phyloP scores from a whole-genome alignment of 2,113 vertebrate species.

The Eolophus roseicapilla region DNA sequence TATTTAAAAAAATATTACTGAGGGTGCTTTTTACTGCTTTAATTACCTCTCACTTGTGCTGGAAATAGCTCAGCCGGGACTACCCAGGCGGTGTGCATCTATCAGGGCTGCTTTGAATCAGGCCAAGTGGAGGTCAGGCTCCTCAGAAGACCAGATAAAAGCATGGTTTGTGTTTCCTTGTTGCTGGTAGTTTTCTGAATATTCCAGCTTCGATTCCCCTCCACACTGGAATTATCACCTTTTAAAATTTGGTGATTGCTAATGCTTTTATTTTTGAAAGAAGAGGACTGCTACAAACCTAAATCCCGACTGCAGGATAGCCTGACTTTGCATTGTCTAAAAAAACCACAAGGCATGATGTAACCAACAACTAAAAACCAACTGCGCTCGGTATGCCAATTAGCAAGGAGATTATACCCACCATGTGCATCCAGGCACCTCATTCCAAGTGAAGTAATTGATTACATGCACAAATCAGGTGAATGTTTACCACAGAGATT shows the following conservation, averaged over 20 bases:
- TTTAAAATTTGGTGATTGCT: background rate
- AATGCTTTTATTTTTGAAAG: background rate
- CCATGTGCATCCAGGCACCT: accelerated
- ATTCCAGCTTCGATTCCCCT: background rate
- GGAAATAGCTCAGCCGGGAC: background rate
- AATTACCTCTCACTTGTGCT: background rate
- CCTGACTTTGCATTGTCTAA: background rate
- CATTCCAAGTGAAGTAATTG: background rate
- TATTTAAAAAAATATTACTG: background rate
- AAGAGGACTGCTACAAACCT: background rate
- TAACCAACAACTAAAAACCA: background rate
- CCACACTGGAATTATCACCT: background rate
- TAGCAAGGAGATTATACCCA: background rate
- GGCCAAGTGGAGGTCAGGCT: background rate
- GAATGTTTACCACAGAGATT: background rate
- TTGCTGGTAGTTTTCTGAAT: background rate
- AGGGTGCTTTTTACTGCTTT: background rate
- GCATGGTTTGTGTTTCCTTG: background rate
- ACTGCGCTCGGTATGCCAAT: background rate
- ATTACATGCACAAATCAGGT: background rate
- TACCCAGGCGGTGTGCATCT: background rate
- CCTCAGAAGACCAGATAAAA: background rate
- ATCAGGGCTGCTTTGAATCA: background rate
- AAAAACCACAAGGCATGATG: background rate
- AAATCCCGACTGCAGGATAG: background rate